phyloP scores from a whole-genome alignment of 2,113 vertebrate genomes.

The Oncorhynchus keta region DNA sequence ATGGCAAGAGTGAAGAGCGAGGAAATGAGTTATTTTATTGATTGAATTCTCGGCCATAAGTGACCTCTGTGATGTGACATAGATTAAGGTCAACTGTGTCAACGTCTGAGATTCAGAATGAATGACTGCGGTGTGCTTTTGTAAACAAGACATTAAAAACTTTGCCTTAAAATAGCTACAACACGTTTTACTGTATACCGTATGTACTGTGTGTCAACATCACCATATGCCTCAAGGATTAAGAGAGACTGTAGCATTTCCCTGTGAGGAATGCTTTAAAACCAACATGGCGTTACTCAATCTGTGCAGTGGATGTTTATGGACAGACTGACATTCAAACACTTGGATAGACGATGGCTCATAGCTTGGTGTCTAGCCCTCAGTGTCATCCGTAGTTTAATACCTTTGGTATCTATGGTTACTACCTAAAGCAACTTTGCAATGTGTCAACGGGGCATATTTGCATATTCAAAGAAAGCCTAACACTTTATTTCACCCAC shows the following conservation, averaged over 20 bases:
- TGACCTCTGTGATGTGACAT: neutral
- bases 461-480: conserved; percentile 16
- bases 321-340: conserved; percentile 39
- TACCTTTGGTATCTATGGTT: neutral
- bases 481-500: conserved; percentile 33
- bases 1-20: neutral
- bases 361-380: neutral
- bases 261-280: conserved; percentile 15
- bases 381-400: neutral
- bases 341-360: conserved; percentile 8
- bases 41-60: neutral
- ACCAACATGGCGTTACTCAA: conserved; percentile 11
- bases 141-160: neutral
- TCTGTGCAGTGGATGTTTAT: conserved; percentile 40
- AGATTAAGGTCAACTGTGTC: neutral
- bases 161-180: neutral
- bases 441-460: conserved; percentile 32
- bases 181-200: neutral
- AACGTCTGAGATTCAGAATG: neutral
- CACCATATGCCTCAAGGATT: conserved; percentile 16
- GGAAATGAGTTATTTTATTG: neutral
- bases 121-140: neutral
- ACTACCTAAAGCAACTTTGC: conserved; percentile 14
- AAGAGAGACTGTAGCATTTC: conserved; percentile 1
- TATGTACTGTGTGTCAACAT: conserved; percentile 28